phyloP scores from a whole-genome alignment of 2,888 invertebrate species.

The Plagiodera versicolora region DNA sequence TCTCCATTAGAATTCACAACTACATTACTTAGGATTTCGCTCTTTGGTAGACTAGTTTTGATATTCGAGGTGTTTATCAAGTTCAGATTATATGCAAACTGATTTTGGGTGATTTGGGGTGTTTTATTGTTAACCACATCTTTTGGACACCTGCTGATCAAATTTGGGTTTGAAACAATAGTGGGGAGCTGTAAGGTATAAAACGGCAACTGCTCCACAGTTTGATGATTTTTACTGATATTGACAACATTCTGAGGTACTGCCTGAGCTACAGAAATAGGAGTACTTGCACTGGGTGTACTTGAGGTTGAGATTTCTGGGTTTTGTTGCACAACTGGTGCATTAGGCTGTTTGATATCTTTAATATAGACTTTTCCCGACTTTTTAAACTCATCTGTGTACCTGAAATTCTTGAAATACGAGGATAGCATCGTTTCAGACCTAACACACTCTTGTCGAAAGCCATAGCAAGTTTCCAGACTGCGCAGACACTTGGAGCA shows the following conservation, averaged over 20 bases:
- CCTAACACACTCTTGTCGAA: conserved; percentile 65
- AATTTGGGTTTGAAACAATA: conserved; percentile 35
- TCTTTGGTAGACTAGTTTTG: conserved; percentile 42
- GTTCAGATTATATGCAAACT: conserved; percentile 45
- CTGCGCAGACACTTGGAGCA: conserved; percentile 66
- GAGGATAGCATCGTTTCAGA: conserved; percentile 69
- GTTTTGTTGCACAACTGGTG: conserved; percentile 16
- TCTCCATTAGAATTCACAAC: conserved; percentile 50
- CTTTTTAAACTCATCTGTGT: conserved; percentile 64
- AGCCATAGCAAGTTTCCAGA: conserved; percentile 64
- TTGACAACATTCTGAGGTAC: conserved; percentile 19
- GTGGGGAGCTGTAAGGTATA: conserved; percentile 46
- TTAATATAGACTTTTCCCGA: conserved; percentile 67
- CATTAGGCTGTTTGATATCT: conserved; percentile 48
- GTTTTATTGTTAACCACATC: conserved; percentile 18
- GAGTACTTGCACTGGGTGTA: conserved; percentile 17
- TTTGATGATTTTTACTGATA: conserved; percentile 24
- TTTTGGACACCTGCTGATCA: conserved; percentile 28
- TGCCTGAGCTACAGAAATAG: conserved; percentile 13
- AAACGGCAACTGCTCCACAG: conserved; percentile 31
- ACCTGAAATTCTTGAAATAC: conserved; percentile 64
- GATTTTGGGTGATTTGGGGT: conserved; percentile 33
- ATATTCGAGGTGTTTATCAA: conserved; percentile 42
- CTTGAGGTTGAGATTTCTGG: conserved; percentile 26
- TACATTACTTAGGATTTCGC: conserved; percentile 45